These are phyloP conservation scores for Enoplosus armatus DNA, from an alignment of 2,797 vertebrate genomes.

Conservation along the genomic window DNA sequence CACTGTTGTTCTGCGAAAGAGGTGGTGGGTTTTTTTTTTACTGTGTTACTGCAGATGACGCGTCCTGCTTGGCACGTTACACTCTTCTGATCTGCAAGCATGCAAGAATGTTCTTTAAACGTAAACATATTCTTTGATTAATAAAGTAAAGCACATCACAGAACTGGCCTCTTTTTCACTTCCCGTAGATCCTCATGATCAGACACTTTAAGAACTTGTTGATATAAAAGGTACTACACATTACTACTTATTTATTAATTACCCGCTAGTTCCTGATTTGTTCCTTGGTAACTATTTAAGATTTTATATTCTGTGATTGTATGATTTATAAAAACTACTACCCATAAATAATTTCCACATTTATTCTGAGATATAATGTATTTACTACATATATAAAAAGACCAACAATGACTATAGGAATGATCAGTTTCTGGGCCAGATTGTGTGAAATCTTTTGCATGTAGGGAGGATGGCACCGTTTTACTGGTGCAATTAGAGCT, in stretches of 20 bases:
- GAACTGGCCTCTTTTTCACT: background rate
- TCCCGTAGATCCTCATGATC: background rate
- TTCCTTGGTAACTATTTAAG: background rate
- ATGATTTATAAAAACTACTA: background rate
- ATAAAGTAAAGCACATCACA: background rate
- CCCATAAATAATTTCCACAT: background rate
- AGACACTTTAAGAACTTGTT: background rate
- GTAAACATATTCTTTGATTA: background rate
- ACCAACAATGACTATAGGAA: no score
- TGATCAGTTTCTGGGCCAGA: background rate
- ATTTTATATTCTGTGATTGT: background rate
- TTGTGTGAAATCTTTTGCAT: background rate
- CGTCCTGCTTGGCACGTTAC: background rate
- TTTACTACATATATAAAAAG: background rate
- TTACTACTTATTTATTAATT: background rate
- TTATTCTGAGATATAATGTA: background rate
- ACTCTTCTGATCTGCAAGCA: background rate
- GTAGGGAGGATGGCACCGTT: background rate
- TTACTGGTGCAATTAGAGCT: background rate
- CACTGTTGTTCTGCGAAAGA: background rate
- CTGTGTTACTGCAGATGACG: background rate
- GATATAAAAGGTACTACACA: background rate
- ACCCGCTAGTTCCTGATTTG: background rate
- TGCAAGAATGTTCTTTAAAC: background rate
- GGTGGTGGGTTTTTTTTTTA: background rate